These are phyloP conservation scores for Oxytorus armatus DNA, from an alignment of 2,888 invertebrate genomes.

Conservation along the genomic window DNA sequence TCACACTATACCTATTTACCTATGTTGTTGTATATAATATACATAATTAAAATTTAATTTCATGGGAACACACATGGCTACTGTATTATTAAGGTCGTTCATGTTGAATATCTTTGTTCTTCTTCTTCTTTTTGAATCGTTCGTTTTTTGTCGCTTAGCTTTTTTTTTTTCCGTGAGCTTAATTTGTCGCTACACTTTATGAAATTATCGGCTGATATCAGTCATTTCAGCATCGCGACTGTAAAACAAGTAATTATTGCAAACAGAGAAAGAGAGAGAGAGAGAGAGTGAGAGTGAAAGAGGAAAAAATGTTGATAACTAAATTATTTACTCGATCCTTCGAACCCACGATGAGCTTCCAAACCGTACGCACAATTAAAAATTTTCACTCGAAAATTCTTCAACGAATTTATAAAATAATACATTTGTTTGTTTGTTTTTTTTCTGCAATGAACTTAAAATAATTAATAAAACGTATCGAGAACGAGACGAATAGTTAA, in stretches of 20 bases:
- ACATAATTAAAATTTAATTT: slow-evolving; percentile 72
- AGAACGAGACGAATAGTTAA: slow-evolving; percentile 25
- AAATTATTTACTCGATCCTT: slow-evolving; percentile 50
- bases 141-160: slow-evolving; percentile 43
- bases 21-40: slow-evolving; percentile 76
- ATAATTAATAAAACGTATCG: background rate
- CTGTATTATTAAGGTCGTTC: slow-evolving; percentile 65
- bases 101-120: slow-evolving; percentile 35
- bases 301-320: slow-evolving; percentile 46
- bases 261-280: slow-evolving; percentile 4
- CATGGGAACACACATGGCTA: slow-evolving; percentile 71
- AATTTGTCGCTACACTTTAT: slow-evolving; percentile 7
- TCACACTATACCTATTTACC: slow-evolving; percentile 73
- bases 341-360: slow-evolving; percentile 54
- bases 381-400: slow-evolving; percentile 21
- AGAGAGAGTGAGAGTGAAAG: no score
- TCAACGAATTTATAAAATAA: slow-evolving; percentile 24
- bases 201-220: slow-evolving; percentile 9
- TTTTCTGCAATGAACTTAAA: background rate
- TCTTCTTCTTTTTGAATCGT: slow-evolving; percentile 33
- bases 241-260: slow-evolving; percentile 22
- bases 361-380: slow-evolving; percentile 46
- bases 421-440: slow-evolving; percentile 9
- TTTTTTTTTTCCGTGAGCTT: slow-evolving; percentile 39
- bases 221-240: slow-evolving; percentile 25